These are phyloP conservation scores for Alosa sapidissima DNA, from an alignment of 2,797 vertebrate species.

Conservation along the genomic window DNA sequence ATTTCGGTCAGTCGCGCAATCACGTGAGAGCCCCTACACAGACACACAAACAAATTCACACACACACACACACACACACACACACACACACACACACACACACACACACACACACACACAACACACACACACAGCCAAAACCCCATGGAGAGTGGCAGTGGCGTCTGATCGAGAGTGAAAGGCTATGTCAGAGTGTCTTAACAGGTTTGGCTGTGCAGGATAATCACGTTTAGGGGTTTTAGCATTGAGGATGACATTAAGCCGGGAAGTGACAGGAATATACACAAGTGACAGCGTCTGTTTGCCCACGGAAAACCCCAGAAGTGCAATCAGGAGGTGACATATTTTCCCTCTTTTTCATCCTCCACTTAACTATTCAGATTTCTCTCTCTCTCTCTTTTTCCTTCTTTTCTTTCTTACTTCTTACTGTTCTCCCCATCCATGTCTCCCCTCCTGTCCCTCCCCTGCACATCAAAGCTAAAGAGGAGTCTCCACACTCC, in stretches of 20 bases:
- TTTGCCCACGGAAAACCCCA: neutral
- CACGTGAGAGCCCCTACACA: constrained; percentile 21
- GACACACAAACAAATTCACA: neutral
- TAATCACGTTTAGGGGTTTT: constrained; percentile 49
- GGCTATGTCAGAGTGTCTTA: constrained; percentile 43
- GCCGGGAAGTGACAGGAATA: constrained; percentile 39
- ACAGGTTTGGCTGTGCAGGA: constrained; percentile 39
- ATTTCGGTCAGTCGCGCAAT: constrained; percentile 23
- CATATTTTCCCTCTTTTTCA: constrained; percentile 24
- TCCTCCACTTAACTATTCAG: neutral
- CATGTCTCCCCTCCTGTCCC: neutral
- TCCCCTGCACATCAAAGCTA: constrained; percentile 38
- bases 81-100: neutral
- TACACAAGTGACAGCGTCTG: constrained; percentile 37
- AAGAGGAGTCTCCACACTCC: neutral
- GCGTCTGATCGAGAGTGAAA: constrained; percentile 40
- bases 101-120: neutral
- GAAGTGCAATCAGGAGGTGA: constrained; percentile 23
- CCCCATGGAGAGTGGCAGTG: neutral
- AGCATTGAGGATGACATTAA: constrained; percentile 48
- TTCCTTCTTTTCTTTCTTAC: neutral
- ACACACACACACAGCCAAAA: neutral
- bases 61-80: neutral
- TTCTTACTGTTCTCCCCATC: constrained; percentile 25
- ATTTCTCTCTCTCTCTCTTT: neutral